Percentiles rank a stretch among this genome's conserved stretches.
phyloP scores from a whole-genome alignment of 2,888 invertebrate species.

The Tachystola acroxantha region DNA sequence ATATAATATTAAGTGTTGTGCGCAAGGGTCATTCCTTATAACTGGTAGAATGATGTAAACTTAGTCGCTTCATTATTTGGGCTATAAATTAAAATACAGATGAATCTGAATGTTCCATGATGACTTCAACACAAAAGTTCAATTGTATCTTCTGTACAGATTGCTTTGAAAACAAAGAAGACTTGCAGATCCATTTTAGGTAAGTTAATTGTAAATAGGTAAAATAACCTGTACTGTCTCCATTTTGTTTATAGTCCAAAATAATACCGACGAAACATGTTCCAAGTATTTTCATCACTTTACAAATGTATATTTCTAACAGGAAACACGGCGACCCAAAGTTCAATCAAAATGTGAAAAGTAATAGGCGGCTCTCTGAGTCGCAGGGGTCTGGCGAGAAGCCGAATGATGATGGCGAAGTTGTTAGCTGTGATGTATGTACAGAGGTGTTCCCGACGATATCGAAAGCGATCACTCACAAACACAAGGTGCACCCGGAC shows the following conservation, averaged over 20 bases:
- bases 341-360: conserved; percentile 65
- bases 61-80: too few relatives aligned
- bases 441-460: conserved; percentile 75
- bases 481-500: conserved; percentile 81
- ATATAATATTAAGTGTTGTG: too few relatives aligned
- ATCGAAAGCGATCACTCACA: conserved; percentile 82
- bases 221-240: too few relatives aligned
- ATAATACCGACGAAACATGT: too few relatives aligned
- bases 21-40: too few relatives aligned
- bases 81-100: too few relatives aligned
- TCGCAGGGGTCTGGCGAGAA: conserved; percentile 25
- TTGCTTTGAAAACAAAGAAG: conserved; percentile 74
- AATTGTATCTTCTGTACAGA: conserved; percentile 79
- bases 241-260: too few relatives aligned
- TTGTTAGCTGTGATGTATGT: conserved; percentile 80
- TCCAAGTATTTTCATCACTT: too few relatives aligned
- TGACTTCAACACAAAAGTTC: conserved; percentile 53
- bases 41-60: too few relatives aligned
- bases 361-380: conserved; percentile 31
- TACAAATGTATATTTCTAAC: too few relatives aligned
- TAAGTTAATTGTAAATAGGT: too few relatives aligned
- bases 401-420: conserved; percentile 41
- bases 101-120: conserved; percentile 15
- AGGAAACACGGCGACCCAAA: conserved; percentile 82
- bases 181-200: conserved; percentile 81